Evolutionary conservation across 2,888 invertebrate species (phyloP).

Genomic region (Platynereis dumerilii): DNA sequence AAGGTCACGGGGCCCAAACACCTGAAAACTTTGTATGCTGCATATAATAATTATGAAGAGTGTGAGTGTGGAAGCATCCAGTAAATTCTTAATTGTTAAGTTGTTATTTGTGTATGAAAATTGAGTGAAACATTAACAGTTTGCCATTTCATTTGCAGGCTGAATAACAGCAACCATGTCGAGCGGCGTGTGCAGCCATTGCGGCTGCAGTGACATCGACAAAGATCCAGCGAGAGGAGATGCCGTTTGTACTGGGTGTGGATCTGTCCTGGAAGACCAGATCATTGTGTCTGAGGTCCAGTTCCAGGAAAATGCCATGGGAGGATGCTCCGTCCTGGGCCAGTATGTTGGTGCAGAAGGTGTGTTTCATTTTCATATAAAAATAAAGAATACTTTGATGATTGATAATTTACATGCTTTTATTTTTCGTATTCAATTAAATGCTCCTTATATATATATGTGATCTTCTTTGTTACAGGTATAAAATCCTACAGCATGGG

Average conservation of each 20-base stretch:
- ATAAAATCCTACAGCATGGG: conserved; percentile 49
- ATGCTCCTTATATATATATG: too few relatives aligned
- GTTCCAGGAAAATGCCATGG: conserved; percentile 91
- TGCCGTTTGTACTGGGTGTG: conserved; percentile 94
- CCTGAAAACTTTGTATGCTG: too few relatives aligned
- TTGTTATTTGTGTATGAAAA: too few relatives aligned
- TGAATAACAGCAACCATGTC: conserved; percentile 12
- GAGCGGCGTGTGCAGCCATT: conserved; percentile 60
- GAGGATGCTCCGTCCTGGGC: conserved; percentile 86
- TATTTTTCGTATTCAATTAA: too few relatives aligned
- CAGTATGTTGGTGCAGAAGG: conserved; percentile 92
- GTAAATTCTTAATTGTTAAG: too few relatives aligned
- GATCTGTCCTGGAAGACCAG: conserved; percentile 93
- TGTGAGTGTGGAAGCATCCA: too few relatives aligned
- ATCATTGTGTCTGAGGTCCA: conserved; percentile 96
- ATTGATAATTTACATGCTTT: too few relatives aligned
- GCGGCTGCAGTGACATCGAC: conserved; percentile 80
- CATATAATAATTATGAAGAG: too few relatives aligned
- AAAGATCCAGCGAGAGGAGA: conserved; percentile 93
- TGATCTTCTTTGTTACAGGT: conserved; percentile 20
- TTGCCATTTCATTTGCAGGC: too few relatives aligned
- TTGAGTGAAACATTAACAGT: too few relatives aligned
- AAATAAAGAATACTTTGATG: not conserved
- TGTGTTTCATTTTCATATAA: conserved; percentile 65
- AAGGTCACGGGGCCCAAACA: too few relatives aligned